Conservation (phyloP, 2,888 invertebrate species). For the Drosophila mettleri region DNA sequence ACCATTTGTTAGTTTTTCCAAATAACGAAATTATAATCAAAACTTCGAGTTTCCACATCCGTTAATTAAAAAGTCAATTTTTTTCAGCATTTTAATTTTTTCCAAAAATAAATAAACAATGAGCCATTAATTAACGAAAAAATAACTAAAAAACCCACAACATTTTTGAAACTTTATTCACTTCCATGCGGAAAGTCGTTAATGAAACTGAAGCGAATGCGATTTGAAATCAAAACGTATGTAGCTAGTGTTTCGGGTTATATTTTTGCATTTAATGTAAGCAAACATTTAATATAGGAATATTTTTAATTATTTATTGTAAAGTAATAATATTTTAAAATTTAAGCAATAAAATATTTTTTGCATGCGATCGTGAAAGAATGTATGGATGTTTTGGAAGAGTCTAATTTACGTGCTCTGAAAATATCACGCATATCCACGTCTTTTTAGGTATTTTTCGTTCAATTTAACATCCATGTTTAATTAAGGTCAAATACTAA, state of each 20-base stretch:
- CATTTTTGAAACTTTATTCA: conserved; percentile 1
- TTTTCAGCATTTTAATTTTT: not conserved
- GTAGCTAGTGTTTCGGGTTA: not conserved
- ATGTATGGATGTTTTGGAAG: conserved; percentile 7
- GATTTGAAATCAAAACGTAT: not conserved
- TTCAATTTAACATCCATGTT: not conserved
- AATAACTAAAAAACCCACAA: not conserved
- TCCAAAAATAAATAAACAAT: not conserved
- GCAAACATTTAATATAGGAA: not conserved
- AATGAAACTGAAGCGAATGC: conserved; percentile 1
- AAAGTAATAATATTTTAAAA: not conserved
- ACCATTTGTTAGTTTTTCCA: not conserved
- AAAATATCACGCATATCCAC: not conserved
- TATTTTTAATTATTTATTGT: not conserved
- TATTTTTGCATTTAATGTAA: not conserved
- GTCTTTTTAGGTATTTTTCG: not conserved
- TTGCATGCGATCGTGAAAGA: conserved; percentile 25
- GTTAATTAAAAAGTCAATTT: not conserved
- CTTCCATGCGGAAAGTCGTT: conserved; percentile 22
- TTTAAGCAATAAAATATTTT: not conserved
- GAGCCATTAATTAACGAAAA: not conserved
- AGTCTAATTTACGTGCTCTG: conserved; percentile 6
- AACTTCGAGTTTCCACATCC: not conserved
- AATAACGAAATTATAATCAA: not conserved
- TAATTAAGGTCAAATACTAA: not conserved